phyloP scores from a whole-genome alignment of 2,888 invertebrate genomes.

The Athalia circularis region DNA sequence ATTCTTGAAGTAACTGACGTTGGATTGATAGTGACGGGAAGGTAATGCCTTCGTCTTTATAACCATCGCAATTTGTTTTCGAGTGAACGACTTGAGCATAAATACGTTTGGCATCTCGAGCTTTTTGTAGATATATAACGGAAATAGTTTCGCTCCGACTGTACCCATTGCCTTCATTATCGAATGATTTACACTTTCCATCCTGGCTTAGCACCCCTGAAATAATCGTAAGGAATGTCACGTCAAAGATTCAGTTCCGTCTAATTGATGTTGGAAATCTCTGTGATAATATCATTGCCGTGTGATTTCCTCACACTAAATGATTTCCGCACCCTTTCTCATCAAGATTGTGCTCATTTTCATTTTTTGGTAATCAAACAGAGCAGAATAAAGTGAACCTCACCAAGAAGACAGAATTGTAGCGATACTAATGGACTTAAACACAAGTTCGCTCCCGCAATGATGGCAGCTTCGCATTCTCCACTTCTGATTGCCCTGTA shows the following conservation, averaged over 20 bases:
- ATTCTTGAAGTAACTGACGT: conserved; percentile 72
- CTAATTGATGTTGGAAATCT: too few relatives aligned
- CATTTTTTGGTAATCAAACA: too few relatives aligned
- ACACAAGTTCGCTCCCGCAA: conserved; percentile 77
- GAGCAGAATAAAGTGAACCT: too few relatives aligned
- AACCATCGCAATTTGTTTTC: conserved; percentile 78
- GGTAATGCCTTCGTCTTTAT: conserved; percentile 62
- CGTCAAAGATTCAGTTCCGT: too few relatives aligned
- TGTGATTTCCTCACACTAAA: too few relatives aligned
- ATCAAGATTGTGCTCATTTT: too few relatives aligned
- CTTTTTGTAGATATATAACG: conserved; percentile 73
- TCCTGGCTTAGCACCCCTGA: conserved; percentile 76
- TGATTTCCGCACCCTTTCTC: too few relatives aligned
- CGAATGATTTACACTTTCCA: conserved; percentile 72
- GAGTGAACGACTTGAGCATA: conserved; percentile 77
- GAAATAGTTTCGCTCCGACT: conserved; percentile 75
- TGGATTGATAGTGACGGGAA: conserved; percentile 69
- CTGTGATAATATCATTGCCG: too few relatives aligned
- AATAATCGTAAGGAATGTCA: too few relatives aligned
- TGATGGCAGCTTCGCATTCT: conserved; percentile 72
- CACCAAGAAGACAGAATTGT: conserved; percentile 32
- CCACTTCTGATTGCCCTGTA: conserved; percentile 50
- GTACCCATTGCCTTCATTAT: conserved; percentile 69
- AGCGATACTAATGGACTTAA: conserved; percentile 71
- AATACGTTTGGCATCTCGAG: conserved; percentile 74